Evolutionary conservation across 2,888 invertebrate genomes (phyloP).

Genomic region (Endotricha flammealis): DNA sequence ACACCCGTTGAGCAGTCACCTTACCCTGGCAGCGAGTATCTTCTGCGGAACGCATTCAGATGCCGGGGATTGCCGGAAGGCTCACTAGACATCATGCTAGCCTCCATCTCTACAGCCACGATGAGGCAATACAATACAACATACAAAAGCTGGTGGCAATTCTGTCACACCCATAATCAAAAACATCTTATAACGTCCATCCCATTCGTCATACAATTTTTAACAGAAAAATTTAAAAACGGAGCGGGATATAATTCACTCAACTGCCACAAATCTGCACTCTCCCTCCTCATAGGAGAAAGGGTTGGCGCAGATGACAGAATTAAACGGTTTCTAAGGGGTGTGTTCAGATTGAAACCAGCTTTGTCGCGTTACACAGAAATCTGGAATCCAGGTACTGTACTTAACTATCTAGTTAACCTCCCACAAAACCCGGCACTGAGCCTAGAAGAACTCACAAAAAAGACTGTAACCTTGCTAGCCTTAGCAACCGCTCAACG

Average conservation of each 20-base stretch:
- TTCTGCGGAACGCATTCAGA: constrained; percentile 4
- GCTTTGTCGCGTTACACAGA: constrained; percentile 4
- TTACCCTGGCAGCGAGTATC: constrained; percentile 8
- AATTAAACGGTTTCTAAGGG: constrained; percentile 2
- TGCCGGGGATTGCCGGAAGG: background rate
- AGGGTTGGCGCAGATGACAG: too few species aligned
- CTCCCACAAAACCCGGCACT: constrained; percentile 1
- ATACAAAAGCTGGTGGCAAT: background rate
- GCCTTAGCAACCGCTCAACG: constrained; percentile 14
- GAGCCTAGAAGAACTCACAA: background rate
- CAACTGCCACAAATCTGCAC: background rate
- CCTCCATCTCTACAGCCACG: background rate
- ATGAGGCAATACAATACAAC: background rate
- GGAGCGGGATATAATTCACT: background rate
- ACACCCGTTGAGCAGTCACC: background rate
- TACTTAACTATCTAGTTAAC: constrained; percentile 1
- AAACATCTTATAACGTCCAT: background rate
- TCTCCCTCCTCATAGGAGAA: background rate
- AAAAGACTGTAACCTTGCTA: constrained; percentile 12
- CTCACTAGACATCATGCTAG: background rate
- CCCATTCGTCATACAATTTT: background rate
- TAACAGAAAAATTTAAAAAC: background rate
- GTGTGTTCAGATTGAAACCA: constrained; percentile 2
- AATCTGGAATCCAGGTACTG: constrained; percentile 8
- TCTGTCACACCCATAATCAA: background rate